These are phyloP conservation scores for Drosophila subobscura DNA, from an alignment of 1,140 invertebrate genomes.

Conservation along the genomic window DNA sequence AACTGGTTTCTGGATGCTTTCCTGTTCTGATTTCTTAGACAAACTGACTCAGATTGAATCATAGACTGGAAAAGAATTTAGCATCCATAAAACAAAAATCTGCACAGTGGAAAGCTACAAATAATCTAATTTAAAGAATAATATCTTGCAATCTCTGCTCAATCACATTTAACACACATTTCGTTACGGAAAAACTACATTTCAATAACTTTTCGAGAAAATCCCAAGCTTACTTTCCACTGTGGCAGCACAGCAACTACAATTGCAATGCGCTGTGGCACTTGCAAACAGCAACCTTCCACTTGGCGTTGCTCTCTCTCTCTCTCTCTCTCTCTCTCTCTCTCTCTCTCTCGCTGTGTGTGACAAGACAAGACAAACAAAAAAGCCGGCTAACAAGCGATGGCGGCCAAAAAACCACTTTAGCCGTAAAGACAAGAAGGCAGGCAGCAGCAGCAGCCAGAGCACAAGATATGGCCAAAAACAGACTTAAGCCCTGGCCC, in stretches of 20 bases:
- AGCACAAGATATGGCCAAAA: conserved; percentile 64
- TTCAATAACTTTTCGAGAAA: too few species aligned
- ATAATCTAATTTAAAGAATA: too few species aligned
- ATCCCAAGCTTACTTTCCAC: too few species aligned
- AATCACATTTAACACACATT: too few species aligned
- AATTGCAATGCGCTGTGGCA: conserved; percentile 2
- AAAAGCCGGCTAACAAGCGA: conserved; percentile 74
- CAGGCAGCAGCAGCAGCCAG: conserved; percentile 23
- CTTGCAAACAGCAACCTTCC: conserved; percentile 35
- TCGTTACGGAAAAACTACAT: too few species aligned
- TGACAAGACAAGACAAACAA: conserved; percentile 60
- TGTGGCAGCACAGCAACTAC: conserved; percentile 10
- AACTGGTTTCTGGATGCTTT: conserved; percentile 44
- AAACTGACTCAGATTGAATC: not conserved
- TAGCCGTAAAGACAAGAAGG: conserved; percentile 58
- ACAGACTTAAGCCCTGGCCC: conserved; percentile 47
- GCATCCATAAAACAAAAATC: too few species aligned
- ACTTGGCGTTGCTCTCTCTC: conserved; percentile 41
- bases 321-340: too few species aligned
- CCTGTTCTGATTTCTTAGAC: conserved; percentile 7
- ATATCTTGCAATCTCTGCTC: too few species aligned
- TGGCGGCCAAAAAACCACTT: conserved; percentile 73
- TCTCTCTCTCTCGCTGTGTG: conserved; percentile 4
- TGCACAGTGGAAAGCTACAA: too few species aligned
- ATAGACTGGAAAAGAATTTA: too few species aligned